Evolutionary conservation across 2,888 invertebrate species (phyloP).

Genomic region (Dynastes tityus): DNA sequence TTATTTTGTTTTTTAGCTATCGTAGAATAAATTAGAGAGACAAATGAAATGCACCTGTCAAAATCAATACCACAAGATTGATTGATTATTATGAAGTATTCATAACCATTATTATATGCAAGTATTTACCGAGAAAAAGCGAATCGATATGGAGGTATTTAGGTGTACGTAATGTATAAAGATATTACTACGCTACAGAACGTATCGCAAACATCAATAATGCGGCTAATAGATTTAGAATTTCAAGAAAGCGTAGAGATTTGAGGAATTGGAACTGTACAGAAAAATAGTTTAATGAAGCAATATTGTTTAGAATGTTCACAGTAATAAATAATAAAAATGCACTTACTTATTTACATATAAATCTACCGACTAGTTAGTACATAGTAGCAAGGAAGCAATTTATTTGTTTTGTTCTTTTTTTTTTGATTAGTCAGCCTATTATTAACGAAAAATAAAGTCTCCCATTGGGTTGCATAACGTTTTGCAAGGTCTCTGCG

Average conservation of each 20-base stretch:
- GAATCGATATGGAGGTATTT: slow-evolving; percentile 18
- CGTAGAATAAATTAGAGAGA: neutral
- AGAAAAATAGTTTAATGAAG: too few species aligned
- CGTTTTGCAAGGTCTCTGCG: slow-evolving; percentile 20
- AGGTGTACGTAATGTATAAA: neutral
- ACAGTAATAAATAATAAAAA: too few species aligned
- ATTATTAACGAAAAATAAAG: slow-evolving; percentile 22
- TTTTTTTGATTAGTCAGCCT: slow-evolving; percentile 23
- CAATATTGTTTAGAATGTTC: too few species aligned
- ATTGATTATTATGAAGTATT: slow-evolving; percentile 11
- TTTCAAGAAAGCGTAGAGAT: too few species aligned
- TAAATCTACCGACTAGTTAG: too few species aligned
- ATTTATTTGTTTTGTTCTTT: neutral
- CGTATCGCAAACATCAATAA: neutral
- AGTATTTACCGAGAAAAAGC: slow-evolving; percentile 33
- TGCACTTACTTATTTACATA: too few species aligned
- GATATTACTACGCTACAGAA: neutral
- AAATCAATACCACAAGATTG: slow-evolving; percentile 5
- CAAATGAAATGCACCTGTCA: slow-evolving; percentile 12
- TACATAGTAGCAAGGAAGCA: neutral
- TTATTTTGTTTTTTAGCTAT: too few species aligned
- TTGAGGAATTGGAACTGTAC: too few species aligned
- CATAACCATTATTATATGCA: slow-evolving; percentile 29
- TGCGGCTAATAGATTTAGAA: too few species aligned
- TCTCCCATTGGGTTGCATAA: slow-evolving; percentile 19